Evolutionary conservation across 2,888 invertebrate genomes (phyloP).

Genomic region (Gymnoscelis rufifasciata): DNA sequence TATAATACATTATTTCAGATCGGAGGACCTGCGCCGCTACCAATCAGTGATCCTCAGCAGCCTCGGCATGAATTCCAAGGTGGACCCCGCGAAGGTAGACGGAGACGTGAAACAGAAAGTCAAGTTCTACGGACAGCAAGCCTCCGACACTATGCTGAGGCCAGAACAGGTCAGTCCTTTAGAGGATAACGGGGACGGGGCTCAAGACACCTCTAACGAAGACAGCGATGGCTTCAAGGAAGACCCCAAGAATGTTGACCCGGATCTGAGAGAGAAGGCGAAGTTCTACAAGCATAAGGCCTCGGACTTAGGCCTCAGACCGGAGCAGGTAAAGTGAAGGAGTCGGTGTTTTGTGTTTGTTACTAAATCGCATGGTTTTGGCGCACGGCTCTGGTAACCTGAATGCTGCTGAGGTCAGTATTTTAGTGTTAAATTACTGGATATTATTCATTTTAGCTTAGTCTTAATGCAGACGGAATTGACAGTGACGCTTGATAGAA

Average conservation of each 20-base stretch:
- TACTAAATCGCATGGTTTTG: constrained; percentile 17
- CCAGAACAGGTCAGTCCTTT: constrained; percentile 83
- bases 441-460: too few species aligned
- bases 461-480: too few species aligned
- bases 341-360: not conserved
- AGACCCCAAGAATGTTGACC: constrained; percentile 2
- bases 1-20: constrained; percentile 52
- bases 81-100: constrained; percentile 87
- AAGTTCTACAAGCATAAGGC: constrained; percentile 90
- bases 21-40: constrained; percentile 87
- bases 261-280: constrained; percentile 79
- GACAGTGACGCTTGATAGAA: too few species aligned
- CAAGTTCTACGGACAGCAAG: constrained; percentile 91
- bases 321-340: constrained; percentile 14
- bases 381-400: constrained; percentile 6
- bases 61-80: constrained; percentile 85
- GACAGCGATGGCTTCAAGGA: constrained; percentile 3
- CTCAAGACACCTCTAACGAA: constrained; percentile 7
- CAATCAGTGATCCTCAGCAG: constrained; percentile 88
- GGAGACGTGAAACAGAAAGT: constrained; percentile 86
- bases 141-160: constrained; percentile 85
- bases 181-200: constrained; percentile 7
- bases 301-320: constrained; percentile 80
- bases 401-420: constrained; percentile 9
- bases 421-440: not conserved